phyloP scores from a whole-genome alignment of 2,888 invertebrate genomes.

The Spilosoma lubricipeda region DNA sequence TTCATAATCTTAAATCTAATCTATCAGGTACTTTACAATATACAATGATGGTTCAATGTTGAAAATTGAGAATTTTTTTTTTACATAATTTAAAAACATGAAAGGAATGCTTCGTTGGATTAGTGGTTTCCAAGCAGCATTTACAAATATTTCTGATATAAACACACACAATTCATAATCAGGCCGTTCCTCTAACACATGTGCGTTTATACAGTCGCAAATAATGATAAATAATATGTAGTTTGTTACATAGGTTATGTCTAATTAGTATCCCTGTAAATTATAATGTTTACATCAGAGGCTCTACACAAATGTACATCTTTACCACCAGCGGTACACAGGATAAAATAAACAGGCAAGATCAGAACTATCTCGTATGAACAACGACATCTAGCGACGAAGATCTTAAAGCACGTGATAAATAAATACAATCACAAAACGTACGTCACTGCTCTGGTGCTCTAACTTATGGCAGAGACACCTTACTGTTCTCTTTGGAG shows the following conservation, averaged over 20 bases:
- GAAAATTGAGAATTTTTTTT: constrained; percentile 38
- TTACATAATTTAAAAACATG: constrained; percentile 59
- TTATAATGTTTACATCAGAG: constrained; percentile 29
- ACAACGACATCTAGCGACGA: not conserved
- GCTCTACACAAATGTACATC: constrained; percentile 16
- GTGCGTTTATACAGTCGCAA: constrained; percentile 49
- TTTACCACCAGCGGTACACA: constrained; percentile 13
- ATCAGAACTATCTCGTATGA: constrained; percentile 21
- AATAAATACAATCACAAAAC: not conserved
- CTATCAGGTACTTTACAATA: constrained; percentile 78
- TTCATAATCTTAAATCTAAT: constrained; percentile 65
- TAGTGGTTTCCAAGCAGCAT: constrained; percentile 46
- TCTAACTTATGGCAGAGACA: not conserved
- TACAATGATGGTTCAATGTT: constrained; percentile 61
- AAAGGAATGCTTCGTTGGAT: constrained; percentile 59
- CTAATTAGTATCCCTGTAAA: constrained; percentile 47
- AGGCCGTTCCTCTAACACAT: constrained; percentile 52
- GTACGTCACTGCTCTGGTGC: not conserved
- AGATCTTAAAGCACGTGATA: not conserved
- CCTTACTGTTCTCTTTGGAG: too few species aligned
- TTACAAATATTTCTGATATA: constrained; percentile 63
- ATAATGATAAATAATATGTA: constrained; percentile 34
- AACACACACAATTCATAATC: constrained; percentile 73
- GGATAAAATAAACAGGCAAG: constrained; percentile 39
- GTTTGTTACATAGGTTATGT: constrained; percentile 47